phyloP scores from a whole-genome alignment of 2,888 invertebrate genomes.

The Melanophora roralis region DNA sequence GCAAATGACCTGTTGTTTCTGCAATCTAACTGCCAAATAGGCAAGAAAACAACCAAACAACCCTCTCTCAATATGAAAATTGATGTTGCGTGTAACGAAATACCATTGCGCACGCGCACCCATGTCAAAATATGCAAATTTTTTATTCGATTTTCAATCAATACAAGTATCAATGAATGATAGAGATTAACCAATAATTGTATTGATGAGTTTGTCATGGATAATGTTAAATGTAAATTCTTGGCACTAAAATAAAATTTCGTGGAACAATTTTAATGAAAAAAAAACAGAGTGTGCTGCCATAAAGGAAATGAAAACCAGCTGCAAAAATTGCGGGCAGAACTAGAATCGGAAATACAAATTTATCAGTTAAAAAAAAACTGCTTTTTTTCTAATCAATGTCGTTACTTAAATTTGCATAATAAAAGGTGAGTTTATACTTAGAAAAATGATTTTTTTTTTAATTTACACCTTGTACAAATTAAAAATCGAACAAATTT shows the following conservation, averaged over 20 bases:
- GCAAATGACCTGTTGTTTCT: conserved; percentile 60
- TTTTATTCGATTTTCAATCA: conserved; percentile 26
- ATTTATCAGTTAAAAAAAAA: neutral
- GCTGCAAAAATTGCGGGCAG: conserved; percentile 53
- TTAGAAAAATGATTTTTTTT: neutral
- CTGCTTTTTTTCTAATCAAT: neutral
- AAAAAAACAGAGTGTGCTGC: neutral
- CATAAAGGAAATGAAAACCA: conserved; percentile 37
- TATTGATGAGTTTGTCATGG: conserved; percentile 52
- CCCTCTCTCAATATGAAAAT: conserved; percentile 25
- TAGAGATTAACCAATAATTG: conserved; percentile 52
- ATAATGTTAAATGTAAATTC: neutral
- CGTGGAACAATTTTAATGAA: conserved; percentile 14
- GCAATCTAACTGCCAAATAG: neutral
- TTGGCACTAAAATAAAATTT: conserved; percentile 5
- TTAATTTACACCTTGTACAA: neutral
- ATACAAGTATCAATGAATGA: conserved; percentile 49
- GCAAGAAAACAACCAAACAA: neutral
- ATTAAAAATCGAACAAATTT: conserved; percentile 1
- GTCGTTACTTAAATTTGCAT: conserved; percentile 37
- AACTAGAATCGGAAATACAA: neutral
- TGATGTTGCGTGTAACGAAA: conserved; percentile 24
- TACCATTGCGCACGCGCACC: conserved; percentile 51
- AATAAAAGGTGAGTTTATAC: neutral
- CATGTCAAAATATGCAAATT: conserved; percentile 60